phyloP scores from a whole-genome alignment of 2,888 invertebrate genomes.

The Cremastinae sp. region DNA sequence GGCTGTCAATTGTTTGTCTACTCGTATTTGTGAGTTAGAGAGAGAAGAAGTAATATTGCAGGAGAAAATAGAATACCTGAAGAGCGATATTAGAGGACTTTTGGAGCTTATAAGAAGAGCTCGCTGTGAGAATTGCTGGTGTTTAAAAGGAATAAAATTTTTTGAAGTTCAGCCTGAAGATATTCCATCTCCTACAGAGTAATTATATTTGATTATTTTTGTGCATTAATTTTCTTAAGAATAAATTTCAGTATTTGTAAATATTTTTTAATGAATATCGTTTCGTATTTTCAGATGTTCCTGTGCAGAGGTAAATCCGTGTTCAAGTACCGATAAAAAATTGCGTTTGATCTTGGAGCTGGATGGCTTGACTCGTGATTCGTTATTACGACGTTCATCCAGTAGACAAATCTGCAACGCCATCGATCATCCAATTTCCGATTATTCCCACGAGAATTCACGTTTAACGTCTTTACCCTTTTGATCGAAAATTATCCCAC shows the following conservation, averaged over 20 bases:
- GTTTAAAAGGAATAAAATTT: slow-evolving; percentile 82
- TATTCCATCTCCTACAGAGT: slow-evolving; percentile 72
- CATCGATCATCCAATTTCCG: slow-evolving; percentile 45
- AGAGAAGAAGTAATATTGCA: slow-evolving; percentile 77
- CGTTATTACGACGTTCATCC: slow-evolving; percentile 34
- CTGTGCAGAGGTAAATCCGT: slow-evolving; percentile 74
- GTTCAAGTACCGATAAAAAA: slow-evolving; percentile 65
- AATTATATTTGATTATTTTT: slow-evolving; percentile 56
- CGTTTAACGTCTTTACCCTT: slow-evolving; percentile 29
- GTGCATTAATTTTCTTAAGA: neutral
- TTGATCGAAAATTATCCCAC: slow-evolving; percentile 27
- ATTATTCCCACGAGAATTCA: slow-evolving; percentile 45
- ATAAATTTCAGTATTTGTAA: slow-evolving; percentile 4
- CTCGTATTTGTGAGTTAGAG: slow-evolving; percentile 70
- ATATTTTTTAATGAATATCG: slow-evolving; percentile 1
- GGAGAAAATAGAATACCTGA: slow-evolving; percentile 80
- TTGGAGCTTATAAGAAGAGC: slow-evolving; percentile 82
- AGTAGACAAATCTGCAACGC: slow-evolving; percentile 34
- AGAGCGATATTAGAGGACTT: slow-evolving; percentile 82
- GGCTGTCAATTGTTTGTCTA: slow-evolving; percentile 71
- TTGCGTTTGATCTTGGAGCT: slow-evolving; percentile 67
- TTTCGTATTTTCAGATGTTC: slow-evolving; percentile 69
- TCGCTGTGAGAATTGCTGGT: slow-evolving; percentile 81
- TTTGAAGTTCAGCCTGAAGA: slow-evolving; percentile 79
- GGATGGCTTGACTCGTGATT: slow-evolving; percentile 42